Conservation (phyloP, 2,888 invertebrate species). For the Ephialtes manifestator region DNA sequence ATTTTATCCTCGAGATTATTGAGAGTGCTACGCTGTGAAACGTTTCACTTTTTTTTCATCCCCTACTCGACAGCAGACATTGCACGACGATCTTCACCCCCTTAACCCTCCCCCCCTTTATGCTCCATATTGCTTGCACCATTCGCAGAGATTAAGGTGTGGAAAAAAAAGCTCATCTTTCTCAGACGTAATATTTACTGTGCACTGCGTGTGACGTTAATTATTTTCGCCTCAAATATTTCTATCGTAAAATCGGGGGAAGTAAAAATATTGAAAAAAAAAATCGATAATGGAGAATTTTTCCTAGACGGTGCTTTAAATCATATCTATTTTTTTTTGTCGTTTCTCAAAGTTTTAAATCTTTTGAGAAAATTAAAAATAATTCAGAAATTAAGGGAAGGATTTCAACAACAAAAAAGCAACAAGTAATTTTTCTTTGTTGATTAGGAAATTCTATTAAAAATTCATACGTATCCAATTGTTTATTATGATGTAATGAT, state of each 20-base stretch:
- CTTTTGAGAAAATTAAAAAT: background rate
- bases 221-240: background rate
- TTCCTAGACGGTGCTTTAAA: background rate
- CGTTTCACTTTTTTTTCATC: slow-evolving; percentile 27
- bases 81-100: slow-evolving; percentile 39
- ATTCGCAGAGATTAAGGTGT: slow-evolving; percentile 47
- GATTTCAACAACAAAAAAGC: too few relatives aligned
- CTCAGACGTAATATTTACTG: background rate
- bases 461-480: too few relatives aligned
- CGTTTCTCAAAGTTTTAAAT: too few relatives aligned
- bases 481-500: too few relatives aligned
- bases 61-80: slow-evolving; percentile 19
- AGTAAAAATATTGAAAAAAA: background rate
- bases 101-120: background rate
- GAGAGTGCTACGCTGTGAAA: slow-evolving; percentile 50
- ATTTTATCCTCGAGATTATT: slow-evolving; percentile 63
- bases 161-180: slow-evolving; percentile 28
- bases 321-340: too few relatives aligned
- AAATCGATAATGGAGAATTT: background rate
- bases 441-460: too few relatives aligned
- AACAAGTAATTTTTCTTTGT: too few relatives aligned
- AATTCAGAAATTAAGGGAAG: too few relatives aligned
- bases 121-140: background rate
- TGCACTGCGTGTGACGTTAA: background rate
- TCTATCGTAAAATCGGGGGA: background rate